Conservation (phyloP, 53 echinoderm and acorn worm genomes). For the Pentamera pediparva region DNA sequence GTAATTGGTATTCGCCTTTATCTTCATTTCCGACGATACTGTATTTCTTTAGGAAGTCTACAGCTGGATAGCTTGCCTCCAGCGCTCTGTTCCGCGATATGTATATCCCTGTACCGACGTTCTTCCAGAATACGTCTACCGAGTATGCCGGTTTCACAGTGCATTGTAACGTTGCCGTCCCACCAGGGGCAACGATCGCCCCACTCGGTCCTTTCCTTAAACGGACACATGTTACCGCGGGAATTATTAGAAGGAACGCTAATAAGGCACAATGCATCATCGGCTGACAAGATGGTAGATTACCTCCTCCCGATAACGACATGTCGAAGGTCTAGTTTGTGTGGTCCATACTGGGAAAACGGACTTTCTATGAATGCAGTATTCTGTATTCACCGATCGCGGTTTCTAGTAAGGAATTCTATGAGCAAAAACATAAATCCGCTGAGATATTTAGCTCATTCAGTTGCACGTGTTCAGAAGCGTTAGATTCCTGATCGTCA, state of each 20-base stretch:
- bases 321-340: too few relatives aligned
- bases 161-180: conserved; percentile 56
- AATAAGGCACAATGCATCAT: background rate
- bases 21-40: conserved; percentile 48
- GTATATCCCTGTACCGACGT: conserved; percentile 43
- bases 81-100: conserved; percentile 45
- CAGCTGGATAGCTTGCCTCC: conserved; percentile 55
- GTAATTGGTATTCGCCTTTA: conserved; percentile 61
- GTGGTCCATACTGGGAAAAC: too few relatives aligned
- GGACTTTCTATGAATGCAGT: too few relatives aligned
- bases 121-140: conserved; percentile 61
- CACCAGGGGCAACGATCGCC: conserved; percentile 40
- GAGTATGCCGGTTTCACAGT: conserved; percentile 51
- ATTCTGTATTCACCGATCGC: too few relatives aligned
- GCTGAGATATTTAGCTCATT: too few relatives aligned
- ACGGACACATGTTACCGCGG: background rate
- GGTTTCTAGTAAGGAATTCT: too few relatives aligned
- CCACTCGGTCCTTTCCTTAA: conserved; percentile 41
- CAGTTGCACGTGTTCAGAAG: too few relatives aligned
- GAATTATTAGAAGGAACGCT: background rate
- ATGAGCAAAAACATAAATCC: too few relatives aligned
- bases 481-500: too few relatives aligned
- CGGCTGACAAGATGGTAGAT: too few relatives aligned
- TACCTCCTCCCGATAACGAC: too few relatives aligned
- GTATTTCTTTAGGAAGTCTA: conserved; percentile 37